Conservation (phyloP, 1,140 invertebrate species). For the Micrasema minimum region DNA sequence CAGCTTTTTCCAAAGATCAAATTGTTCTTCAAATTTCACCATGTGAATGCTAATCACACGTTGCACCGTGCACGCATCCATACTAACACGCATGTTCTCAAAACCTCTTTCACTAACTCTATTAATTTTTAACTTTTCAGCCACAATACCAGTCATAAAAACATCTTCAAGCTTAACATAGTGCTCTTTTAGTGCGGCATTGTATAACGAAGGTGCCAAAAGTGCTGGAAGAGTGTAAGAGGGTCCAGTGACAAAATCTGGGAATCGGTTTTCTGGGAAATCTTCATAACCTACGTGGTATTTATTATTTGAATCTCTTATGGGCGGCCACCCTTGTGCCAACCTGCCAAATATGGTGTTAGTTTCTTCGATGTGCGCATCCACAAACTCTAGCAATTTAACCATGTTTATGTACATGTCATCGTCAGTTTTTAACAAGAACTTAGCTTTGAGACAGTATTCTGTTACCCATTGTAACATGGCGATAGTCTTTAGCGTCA, state of each 20-base stretch:
- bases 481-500: slow-evolving; percentile 87
- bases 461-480: slow-evolving; percentile 84
- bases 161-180: slow-evolving; percentile 81
- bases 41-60: slow-evolving; percentile 86
- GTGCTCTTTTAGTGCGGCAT: slow-evolving; percentile 73
- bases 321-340: slow-evolving; percentile 85
- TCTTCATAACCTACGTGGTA: slow-evolving; percentile 82
- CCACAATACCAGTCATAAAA: slow-evolving; percentile 62
- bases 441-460: slow-evolving; percentile 78
- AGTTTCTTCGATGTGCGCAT: slow-evolving; percentile 67
- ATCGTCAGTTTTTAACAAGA: slow-evolving; percentile 87
- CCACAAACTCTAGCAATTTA: slow-evolving; percentile 75
- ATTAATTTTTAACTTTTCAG: slow-evolving; percentile 57
- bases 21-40: slow-evolving; percentile 87
- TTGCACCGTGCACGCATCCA: slow-evolving; percentile 81
- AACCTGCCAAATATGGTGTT: slow-evolving; percentile 82
- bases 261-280: slow-evolving; percentile 75
- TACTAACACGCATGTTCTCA: slow-evolving; percentile 79
- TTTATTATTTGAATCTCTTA: slow-evolving; percentile 83
- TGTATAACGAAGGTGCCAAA: slow-evolving; percentile 39
- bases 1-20: slow-evolving; percentile 88
- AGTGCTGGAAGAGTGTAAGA: slow-evolving; percentile 78
- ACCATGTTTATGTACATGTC: slow-evolving; percentile 92
- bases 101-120: slow-evolving; percentile 82
- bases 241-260: slow-evolving; percentile 83